These are phyloP conservation scores for Drosophila neonasuta DNA, from an alignment of 2,888 invertebrate species.

Conservation along the genomic window DNA sequence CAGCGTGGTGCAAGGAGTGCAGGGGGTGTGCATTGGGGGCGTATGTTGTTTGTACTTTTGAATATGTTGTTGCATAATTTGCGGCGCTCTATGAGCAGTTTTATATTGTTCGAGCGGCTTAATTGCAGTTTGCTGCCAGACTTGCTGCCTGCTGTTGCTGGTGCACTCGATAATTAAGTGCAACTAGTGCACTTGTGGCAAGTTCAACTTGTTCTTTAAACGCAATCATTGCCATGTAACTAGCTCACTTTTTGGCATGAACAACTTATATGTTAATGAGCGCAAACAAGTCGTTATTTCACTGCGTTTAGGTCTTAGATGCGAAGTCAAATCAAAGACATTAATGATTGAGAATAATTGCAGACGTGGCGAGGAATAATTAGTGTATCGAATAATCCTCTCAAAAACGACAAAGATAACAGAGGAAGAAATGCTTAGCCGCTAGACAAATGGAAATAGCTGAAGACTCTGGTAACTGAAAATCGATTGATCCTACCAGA, in stretches of 20 bases:
- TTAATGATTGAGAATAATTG: too few species aligned
- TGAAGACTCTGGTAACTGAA: too few species aligned
- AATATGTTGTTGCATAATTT: constrained; percentile 52
- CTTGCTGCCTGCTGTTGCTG: background rate
- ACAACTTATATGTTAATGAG: background rate
- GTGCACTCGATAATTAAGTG: background rate
- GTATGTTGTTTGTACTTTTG: constrained; percentile 26
- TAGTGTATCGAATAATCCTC: too few species aligned
- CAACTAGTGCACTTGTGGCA: background rate
- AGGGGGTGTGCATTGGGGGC: constrained; percentile 1
- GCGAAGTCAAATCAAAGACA: too few species aligned
- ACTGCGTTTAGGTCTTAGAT: too few species aligned
- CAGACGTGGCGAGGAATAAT: too few species aligned
- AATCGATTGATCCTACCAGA: too few species aligned
- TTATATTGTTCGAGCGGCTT: constrained; percentile 35
- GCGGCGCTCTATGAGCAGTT: constrained; percentile 26
- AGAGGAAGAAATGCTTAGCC: too few species aligned
- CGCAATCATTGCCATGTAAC: background rate
- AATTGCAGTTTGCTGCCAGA: constrained; percentile 34
- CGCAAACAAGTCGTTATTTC: background rate
- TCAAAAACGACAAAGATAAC: too few species aligned
- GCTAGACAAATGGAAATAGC: too few species aligned
- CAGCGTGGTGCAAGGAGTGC: background rate
- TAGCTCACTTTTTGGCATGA: background rate
- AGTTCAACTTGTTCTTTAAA: background rate